Percentiles rank a stretch among this genome's conserved stretches.
These are phyloP conservation scores for Pseudochirops cupreus DNA, from an alignment of 2,797 vertebrate species.

Conservation along the genomic window DNA sequence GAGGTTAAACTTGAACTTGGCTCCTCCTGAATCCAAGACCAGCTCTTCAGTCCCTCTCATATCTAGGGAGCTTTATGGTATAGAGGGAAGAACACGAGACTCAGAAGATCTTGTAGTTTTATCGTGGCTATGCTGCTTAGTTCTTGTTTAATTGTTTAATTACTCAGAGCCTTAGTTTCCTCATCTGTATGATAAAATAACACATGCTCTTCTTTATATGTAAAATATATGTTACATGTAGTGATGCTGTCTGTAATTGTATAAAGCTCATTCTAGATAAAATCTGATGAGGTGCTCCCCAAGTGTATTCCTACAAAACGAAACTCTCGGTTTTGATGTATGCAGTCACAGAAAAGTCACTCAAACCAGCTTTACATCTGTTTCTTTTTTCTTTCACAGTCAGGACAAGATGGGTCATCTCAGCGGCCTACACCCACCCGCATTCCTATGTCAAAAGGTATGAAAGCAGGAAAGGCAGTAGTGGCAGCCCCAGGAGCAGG, in stretches of 20 bases:
- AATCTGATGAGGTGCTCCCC: background rate
- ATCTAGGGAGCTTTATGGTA: background rate
- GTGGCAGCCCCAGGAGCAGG: conserved; percentile 92
- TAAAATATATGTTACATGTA: background rate
- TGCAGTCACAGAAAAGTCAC: conserved; percentile 17
- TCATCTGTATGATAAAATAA: background rate
- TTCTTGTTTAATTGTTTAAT: background rate
- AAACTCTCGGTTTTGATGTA: background rate
- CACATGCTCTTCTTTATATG: background rate
- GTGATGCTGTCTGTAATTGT: background rate
- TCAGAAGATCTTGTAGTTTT: background rate
- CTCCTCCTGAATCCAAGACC: background rate
- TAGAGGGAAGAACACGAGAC: background rate
- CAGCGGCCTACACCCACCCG: conserved; percentile 90
- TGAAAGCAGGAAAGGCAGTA: conserved; percentile 93
- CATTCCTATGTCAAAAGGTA: conserved; percentile 96
- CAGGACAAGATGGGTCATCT: conserved; percentile 91
- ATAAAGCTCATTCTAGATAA: background rate
- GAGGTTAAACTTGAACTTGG: background rate
- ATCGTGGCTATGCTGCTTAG: background rate
- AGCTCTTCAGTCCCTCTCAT: background rate
- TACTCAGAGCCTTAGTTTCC: background rate
- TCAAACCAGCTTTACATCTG: background rate
- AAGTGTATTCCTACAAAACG: background rate
- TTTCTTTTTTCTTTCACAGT: conserved; percentile 84